A percentile compares a stretch with the other conserved stretches of the same genome.
Evolutionary conservation across 2,113 vertebrate genomes (phyloP).

Genomic region (Calyptommatus sinebrachiatus): DNA sequence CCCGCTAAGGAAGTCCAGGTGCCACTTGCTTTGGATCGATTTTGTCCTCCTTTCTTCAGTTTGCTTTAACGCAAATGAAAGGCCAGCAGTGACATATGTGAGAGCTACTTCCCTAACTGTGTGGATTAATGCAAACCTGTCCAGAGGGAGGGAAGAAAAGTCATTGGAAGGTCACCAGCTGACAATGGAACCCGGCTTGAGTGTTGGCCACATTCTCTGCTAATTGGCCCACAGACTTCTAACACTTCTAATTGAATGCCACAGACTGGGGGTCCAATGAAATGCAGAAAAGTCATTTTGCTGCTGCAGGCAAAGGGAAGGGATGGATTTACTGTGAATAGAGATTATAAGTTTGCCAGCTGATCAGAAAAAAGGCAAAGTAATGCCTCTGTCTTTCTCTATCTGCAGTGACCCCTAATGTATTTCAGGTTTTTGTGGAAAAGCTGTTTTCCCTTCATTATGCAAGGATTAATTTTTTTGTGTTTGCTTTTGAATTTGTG

Average conservation of each 20-base stretch:
- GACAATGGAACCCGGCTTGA: constrained; percentile 53
- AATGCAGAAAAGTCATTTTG: not conserved
- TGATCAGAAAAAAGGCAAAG: not conserved
- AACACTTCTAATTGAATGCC: constrained; percentile 64
- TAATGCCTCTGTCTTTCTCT: too few relatives aligned
- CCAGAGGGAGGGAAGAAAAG: constrained; percentile 1
- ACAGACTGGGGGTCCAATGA: constrained; percentile 53
- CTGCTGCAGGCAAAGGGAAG: constrained; percentile 1
- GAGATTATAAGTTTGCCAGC: not conserved
- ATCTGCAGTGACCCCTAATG: too few relatives aligned
- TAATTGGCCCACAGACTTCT: constrained; percentile 59
- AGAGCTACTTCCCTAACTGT: constrained; percentile 32
- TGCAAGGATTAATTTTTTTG: not conserved
- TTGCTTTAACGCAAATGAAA: constrained; percentile 32
- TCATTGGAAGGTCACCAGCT: constrained; percentile 52
- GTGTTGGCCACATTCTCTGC: constrained; percentile 51
- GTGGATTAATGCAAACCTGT: constrained; percentile 47
- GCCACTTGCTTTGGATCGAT: constrained; percentile 37
- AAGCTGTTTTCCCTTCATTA: not conserved
- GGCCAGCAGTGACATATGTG: constrained; percentile 33
- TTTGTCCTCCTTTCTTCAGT: not conserved
- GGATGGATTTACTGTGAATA: too few relatives aligned
- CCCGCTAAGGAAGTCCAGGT: constrained; percentile 37
- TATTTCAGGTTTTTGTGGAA: not conserved
- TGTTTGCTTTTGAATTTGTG: too few relatives aligned